These are phyloP conservation scores for Iphiclides podalirius DNA, from an alignment of 2,888 invertebrate genomes.

Conservation along the genomic window DNA sequence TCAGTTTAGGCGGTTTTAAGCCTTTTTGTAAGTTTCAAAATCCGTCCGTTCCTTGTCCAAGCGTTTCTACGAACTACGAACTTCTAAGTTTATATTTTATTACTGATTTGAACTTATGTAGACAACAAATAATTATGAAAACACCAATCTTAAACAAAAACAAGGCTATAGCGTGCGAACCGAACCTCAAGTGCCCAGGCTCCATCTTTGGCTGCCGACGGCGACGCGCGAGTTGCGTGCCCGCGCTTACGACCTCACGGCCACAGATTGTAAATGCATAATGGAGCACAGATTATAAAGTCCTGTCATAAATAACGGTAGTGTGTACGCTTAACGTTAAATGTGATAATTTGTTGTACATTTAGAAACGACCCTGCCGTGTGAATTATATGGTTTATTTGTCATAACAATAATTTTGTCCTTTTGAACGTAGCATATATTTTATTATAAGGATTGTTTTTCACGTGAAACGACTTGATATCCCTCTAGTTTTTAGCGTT, in stretches of 20 bases:
- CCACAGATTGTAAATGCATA: constrained; percentile 16
- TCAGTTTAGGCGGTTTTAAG: too few relatives aligned
- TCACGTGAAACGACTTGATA: too few relatives aligned
- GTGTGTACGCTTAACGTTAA: background rate
- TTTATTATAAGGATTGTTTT: too few relatives aligned
- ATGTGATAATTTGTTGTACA: constrained; percentile 4
- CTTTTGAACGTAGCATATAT: too few relatives aligned
- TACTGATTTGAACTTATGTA: too few relatives aligned
- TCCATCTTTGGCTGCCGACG: constrained; percentile 15
- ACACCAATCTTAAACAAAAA: constrained; percentile 4
- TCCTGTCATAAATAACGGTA: constrained; percentile 9
- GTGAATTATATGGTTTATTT: too few relatives aligned
- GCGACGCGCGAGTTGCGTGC: constrained; percentile 21
- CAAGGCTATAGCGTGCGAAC: constrained; percentile 13
- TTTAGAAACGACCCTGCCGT: background rate
- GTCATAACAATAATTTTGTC: too few relatives aligned
- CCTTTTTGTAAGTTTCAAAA: too few relatives aligned
- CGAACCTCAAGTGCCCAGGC: constrained; percentile 3
- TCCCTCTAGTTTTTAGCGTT: too few relatives aligned
- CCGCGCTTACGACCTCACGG: constrained; percentile 11
- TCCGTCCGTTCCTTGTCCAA: too few relatives aligned
- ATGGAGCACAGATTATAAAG: constrained; percentile 14
- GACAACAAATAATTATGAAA: background rate
- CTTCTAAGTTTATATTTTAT: too few relatives aligned
- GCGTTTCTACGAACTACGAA: too few relatives aligned